Base-by-base conservation (phyloP, 2,888 invertebrate genomes). In the Drosophila glabriapex region DNA sequence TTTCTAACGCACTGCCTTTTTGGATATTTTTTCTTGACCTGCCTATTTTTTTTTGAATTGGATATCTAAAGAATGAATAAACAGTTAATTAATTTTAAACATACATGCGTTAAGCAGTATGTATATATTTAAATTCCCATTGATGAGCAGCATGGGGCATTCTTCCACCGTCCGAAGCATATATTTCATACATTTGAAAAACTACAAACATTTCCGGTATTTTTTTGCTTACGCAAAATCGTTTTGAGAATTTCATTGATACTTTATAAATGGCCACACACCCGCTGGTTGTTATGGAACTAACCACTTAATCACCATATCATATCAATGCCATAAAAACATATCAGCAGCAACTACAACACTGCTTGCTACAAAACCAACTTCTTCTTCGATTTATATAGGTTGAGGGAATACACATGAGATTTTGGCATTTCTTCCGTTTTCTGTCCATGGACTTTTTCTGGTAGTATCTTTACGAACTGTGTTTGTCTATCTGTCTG, bases 381-480 rank as follows among this genome's bases (percentile, higher is more conserved):
- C 29, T 56, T 41, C 3, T 56, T 69, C 29, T 73, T 61, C 41
- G 46, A 52, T 58, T 37, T 49, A n/a, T 56, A 35, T 50, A 14
- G 6, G 28, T 25, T 41, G 50, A 50, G 25, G 52, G 22, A 68
- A 49, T 62, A 33, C 50, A 35, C 39, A 49, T 50, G 46, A 80
- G 86, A 80, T 78, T 80, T 71, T 53, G 61, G 84, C 69, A 79
- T 73, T 70, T 79, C 68, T 78, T 76, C 74, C 80, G 73, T 46
- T 69, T 65, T 65, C 54, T 33, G 53, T 5, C 58, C 65, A 49
- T 28, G 54, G 52, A 66, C 43, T 61, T 54, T n/a, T 33, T 29
- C 33, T 28, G 35, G 54, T 46, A 25, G 25, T 31, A 39, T 50
- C 50, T 22, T 33, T 16, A 19, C 29, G 19, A 63, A 39, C 62